These are phyloP conservation scores for Drosophila rufa DNA, from an alignment of 1,140 invertebrate genomes.

Conservation along the genomic window DNA sequence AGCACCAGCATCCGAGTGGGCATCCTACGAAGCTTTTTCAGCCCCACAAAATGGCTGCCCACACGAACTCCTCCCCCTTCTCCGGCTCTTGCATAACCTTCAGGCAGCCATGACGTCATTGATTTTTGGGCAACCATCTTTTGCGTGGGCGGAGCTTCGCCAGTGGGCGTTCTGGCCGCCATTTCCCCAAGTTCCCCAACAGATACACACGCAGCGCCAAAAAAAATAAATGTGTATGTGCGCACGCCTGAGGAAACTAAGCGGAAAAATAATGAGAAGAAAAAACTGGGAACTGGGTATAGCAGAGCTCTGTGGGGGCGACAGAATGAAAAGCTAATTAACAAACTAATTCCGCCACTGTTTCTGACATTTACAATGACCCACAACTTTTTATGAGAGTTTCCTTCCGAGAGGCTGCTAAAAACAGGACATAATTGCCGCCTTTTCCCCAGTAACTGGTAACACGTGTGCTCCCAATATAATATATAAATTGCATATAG, in stretches of 20 bases:
- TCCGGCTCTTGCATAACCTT: slow-evolving; percentile 72
- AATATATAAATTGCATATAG: slow-evolving; percentile 20
- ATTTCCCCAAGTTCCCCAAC: slow-evolving; percentile 43
- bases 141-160: slow-evolving; percentile 67
- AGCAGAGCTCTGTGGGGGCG: slow-evolving; percentile 28
- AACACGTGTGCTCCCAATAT: neutral
- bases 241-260: slow-evolving; percentile 39
- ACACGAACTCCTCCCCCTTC: slow-evolving; percentile 5
- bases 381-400: slow-evolving; percentile 74
- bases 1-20: slow-evolving; percentile 61
- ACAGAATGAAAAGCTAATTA: slow-evolving; percentile 80
- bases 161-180: slow-evolving; percentile 40
- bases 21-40: slow-evolving; percentile 78
- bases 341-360: slow-evolving; percentile 81
- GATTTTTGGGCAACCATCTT: slow-evolving; percentile 77
- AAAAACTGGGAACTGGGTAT: neutral
- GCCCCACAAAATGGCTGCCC: slow-evolving; percentile 69
- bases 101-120: slow-evolving; percentile 75
- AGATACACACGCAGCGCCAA: slow-evolving; percentile 59
- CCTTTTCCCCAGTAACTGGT: neutral
- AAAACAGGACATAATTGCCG: slow-evolving; percentile 43
- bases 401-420: slow-evolving; percentile 27
- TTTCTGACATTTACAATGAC: slow-evolving; percentile 79
- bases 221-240: slow-evolving; percentile 6
- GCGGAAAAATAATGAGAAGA: neutral